Percentiles rank a stretch among this genome's conserved stretches.
phyloP scores from a whole-genome alignment of 35 echinoderm and acorn worm genomes.

The Antedon bifida region DNA sequence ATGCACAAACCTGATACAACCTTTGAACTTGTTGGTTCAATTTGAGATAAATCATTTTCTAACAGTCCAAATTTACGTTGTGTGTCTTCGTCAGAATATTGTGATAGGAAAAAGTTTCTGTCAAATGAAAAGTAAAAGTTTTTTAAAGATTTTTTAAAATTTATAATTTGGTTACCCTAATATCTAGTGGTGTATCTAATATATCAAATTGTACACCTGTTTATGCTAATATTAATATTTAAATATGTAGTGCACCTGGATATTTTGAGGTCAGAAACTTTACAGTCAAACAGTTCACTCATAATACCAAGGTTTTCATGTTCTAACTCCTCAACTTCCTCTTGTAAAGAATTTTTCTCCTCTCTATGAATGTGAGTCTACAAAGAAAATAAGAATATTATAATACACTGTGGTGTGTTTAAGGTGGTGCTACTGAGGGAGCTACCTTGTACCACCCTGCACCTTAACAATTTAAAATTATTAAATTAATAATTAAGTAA shows the following conservation, averaged over 20 bases:
- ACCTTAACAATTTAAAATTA: no score
- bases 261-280: constrained; percentile 88
- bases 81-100: constrained; percentile 43
- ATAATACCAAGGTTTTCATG: constrained; percentile 78
- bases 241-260: constrained; percentile 95
- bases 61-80: constrained; percentile 25
- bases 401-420: no score
- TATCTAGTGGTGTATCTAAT: no score
- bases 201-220: no score
- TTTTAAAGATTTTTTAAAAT: no score
- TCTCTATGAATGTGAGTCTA: constrained; percentile 59
- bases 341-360: constrained; percentile 28
- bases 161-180: no score
- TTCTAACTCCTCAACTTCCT: constrained; percentile 62
- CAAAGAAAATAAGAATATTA: not conserved
- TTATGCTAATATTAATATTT: no score
- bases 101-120: constrained; percentile 90
- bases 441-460: no score
- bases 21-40: not conserved
- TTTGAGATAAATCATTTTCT: constrained; percentile 50
- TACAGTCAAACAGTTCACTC: constrained; percentile 90
- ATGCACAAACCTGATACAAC: not conserved
- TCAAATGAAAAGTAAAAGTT: not conserved
- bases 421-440: no score
- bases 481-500: no score